A percentile compares a stretch with the other conserved stretches of the same genome.
These are phyloP conservation scores for Subanguina moxae DNA, from an alignment of 1,140 invertebrate species.

Conservation along the genomic window DNA sequence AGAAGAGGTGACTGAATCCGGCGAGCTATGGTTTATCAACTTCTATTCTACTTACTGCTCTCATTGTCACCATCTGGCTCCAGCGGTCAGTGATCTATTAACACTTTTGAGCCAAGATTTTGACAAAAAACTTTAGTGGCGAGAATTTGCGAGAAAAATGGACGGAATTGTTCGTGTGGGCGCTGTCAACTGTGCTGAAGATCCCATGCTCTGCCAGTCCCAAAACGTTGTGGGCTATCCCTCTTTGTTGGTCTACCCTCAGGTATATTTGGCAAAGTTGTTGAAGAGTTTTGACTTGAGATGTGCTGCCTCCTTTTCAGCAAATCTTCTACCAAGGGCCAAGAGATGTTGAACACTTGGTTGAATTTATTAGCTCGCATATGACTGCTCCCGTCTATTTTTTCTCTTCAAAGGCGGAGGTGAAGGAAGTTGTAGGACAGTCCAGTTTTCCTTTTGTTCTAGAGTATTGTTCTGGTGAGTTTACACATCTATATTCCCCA, in stretches of 20 bases:
- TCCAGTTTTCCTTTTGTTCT: not conserved
- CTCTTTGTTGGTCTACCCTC: conserved; percentile 67
- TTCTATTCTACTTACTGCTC: conserved; percentile 79
- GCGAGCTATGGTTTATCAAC: conserved; percentile 76
- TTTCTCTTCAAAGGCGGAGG: conserved; percentile 14
- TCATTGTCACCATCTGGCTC: conserved; percentile 75
- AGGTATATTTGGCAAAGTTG: conserved; percentile 36
- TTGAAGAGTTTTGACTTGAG: not conserved
- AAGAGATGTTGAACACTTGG: conserved; percentile 43
- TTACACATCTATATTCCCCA: too few relatives aligned
- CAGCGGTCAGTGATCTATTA: conserved; percentile 60
- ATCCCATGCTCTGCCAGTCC: conserved; percentile 69
- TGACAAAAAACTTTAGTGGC: conserved; percentile 66
- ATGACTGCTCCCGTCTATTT: conserved; percentile 13
- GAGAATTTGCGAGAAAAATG: conserved; percentile 71
- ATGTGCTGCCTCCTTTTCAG: conserved; percentile 14
- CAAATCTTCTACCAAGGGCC: conserved; percentile 50
- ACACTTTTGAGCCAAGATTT: conserved; percentile 29
- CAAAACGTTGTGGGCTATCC: conserved; percentile 71
- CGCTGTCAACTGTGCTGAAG: conserved; percentile 77
- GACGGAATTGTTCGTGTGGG: conserved; percentile 71
- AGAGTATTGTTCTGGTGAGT: conserved; percentile 5
- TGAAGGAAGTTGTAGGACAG: conserved; percentile 7
- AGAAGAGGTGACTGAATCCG: conserved; percentile 66
- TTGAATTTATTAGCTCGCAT: conserved; percentile 44